Percentiles rank a stretch among this genome's conserved stretches.
Evolutionary conservation across 1,140 invertebrate species (phyloP).

Genomic region (Acromyrmex echinatior): DNA sequence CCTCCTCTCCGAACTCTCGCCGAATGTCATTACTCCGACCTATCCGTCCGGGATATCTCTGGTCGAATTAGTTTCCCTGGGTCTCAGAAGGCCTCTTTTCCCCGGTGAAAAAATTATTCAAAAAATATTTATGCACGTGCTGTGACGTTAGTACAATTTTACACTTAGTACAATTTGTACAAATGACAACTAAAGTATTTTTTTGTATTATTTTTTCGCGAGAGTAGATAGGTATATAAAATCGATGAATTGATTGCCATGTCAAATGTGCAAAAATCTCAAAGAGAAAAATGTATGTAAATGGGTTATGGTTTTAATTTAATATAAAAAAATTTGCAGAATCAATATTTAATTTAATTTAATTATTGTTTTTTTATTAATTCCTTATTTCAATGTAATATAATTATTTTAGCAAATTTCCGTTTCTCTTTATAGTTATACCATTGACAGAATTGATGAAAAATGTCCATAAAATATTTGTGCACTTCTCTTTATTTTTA

Average conservation of each 20-base stretch:
- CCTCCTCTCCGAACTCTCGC: slow-evolving; percentile 41
- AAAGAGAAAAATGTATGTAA: too few species aligned
- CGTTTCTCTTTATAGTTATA: not conserved
- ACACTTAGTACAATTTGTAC: not conserved
- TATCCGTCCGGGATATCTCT: slow-evolving; percentile 70
- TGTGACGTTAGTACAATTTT: slow-evolving; percentile 3
- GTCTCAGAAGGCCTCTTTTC: slow-evolving; percentile 11
- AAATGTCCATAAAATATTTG: not conserved
- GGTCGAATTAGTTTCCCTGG: slow-evolving; percentile 52
- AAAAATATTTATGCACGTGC: not conserved
- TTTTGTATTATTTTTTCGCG: not conserved
- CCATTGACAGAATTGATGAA: not conserved
- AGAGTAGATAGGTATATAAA: not conserved
- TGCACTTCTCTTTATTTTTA: not conserved
- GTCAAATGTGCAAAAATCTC: not conserved
- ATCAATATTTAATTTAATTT: not conserved
- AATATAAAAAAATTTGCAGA: not conserved
- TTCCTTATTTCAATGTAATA: not conserved
- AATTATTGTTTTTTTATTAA: not conserved
- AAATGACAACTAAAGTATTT: not conserved
- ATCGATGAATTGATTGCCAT: not conserved
- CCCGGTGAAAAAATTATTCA: not conserved
- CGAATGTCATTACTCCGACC: slow-evolving; percentile 73
- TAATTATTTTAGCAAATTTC: not conserved
- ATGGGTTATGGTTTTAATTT: not conserved